Evolutionary conservation across 2,888 invertebrate genomes (phyloP).

Genomic region (Octonoba sinensis): DNA sequence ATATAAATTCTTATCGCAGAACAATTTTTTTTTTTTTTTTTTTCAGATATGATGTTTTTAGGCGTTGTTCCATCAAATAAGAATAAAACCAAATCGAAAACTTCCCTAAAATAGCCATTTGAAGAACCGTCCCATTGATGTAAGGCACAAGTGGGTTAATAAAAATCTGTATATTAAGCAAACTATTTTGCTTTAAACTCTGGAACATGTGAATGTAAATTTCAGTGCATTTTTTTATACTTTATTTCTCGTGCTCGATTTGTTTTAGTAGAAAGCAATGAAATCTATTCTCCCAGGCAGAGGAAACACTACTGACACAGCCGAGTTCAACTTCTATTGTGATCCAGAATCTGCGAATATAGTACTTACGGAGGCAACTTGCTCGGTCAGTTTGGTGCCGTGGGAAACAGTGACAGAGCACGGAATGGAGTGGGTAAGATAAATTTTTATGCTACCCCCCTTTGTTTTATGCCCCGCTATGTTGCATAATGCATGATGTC

Average conservation of each 20-base stretch:
- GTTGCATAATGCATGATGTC: no score
- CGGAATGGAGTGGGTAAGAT: slow-evolving; percentile 71
- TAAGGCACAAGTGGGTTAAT: no score
- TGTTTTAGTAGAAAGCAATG: no score
- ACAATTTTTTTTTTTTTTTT: slow-evolving; percentile 7
- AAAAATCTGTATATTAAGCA: not conserved
- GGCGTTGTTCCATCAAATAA: no score
- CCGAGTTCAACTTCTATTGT: slow-evolving; percentile 83
- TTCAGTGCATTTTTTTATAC: not conserved
- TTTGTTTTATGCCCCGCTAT: no score
- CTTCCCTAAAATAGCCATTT: no score
- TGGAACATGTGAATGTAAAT: not conserved
- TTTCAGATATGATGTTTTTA: not conserved
- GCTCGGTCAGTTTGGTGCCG: slow-evolving; percentile 77
- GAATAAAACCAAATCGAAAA: no score
- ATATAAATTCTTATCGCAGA: no score
- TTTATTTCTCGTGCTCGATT: no score
- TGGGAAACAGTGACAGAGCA: slow-evolving; percentile 78
- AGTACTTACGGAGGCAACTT: slow-evolving; percentile 76
- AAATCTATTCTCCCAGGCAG: slow-evolving; percentile 72
- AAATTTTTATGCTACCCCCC: not conserved
- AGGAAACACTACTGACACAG: slow-evolving; percentile 77
- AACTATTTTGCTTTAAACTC: no score
- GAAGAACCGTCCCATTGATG: no score
- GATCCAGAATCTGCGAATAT: slow-evolving; percentile 85